phyloP scores from a whole-genome alignment of 2,888 invertebrate species.

The Ceramica pisi region DNA sequence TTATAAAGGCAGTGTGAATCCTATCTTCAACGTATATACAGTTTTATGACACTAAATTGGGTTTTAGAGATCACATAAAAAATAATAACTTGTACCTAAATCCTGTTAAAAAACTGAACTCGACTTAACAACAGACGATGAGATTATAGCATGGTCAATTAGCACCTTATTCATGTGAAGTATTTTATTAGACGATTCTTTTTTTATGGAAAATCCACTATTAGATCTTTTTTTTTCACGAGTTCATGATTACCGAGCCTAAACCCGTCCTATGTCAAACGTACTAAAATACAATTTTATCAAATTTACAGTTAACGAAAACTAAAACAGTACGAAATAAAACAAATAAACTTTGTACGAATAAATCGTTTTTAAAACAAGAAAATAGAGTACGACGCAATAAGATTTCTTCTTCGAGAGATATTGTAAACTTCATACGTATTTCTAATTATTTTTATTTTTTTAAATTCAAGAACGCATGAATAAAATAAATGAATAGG shows the following conservation, averaged over 20 bases:
- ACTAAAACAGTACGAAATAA: no score
- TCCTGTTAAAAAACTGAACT: neutral
- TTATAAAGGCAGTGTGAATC: no score
- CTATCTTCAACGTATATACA: neutral
- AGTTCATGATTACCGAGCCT: neutral
- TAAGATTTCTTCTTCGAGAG: neutral
- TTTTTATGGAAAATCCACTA: neutral
- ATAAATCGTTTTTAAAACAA: neutral
- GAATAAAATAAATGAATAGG: neutral
- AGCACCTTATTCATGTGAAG: neutral
- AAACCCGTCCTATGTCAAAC: neutral
- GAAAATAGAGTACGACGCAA: neutral
- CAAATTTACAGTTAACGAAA: neutral
- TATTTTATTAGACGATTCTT: neutral
- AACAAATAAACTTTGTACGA: no score
- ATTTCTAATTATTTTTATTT: constrained; percentile 1
- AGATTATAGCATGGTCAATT: no score
- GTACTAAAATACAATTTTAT: neutral
- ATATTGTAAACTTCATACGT: neutral
- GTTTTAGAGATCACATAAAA: neutral
- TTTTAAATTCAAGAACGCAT: no score
- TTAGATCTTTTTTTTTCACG: neutral
- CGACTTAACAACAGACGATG: neutral
- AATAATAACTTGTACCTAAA: neutral
- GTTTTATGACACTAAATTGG: neutral